Base-by-base conservation (phyloP, 2,888 invertebrate species). In the Mesoligia furuncula region DNA sequence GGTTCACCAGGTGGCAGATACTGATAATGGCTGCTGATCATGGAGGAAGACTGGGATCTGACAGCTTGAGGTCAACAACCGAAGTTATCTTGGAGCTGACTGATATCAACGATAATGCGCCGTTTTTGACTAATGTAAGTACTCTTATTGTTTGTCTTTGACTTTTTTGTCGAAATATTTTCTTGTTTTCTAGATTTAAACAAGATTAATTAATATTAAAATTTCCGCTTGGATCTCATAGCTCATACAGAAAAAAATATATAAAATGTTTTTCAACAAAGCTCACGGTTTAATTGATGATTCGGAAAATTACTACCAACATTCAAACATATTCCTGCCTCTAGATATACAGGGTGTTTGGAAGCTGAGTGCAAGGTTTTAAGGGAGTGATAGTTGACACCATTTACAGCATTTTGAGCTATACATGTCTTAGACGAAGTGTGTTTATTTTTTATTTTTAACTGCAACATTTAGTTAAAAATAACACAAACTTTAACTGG, bases 71-170 rank as follows among this genome's bases (percentile, higher is more conserved):
- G 79, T 97, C 97, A 0, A 97, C 97, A 3, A 97, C 97, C 0
- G 97, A 98, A 89, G 98, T 99, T 42, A 98, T 97, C 66, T 96
- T 98, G 81, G 97, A 97, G 82, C 92, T 98, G 45, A 97, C 97
- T 8, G 99, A 99, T 91, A 98, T 99, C 90, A 99, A 99, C 93
- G 99, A 99, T 93, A 99, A 99, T 93, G 98, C 98, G 0, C 99
- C 99, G 0, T 98, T 98, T 92, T 97, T 99, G 80, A 98, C 98
- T 64, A 98, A 98, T 91, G 97, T 97, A 94, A 97, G 97, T 97
- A 90, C 20, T 17, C n/a, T 45, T 48, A 17, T 36, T 9, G 5
- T 42, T 27, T 54, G 0, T 36, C 7, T 36, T 54, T 0, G 4
- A 39, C 7, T 0, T 31, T 70, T 42, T 57, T 48, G 9, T 36